These are phyloP conservation scores for Platerodrilus igneus DNA, from an alignment of 2,888 invertebrate genomes.

Conservation along the genomic window DNA sequence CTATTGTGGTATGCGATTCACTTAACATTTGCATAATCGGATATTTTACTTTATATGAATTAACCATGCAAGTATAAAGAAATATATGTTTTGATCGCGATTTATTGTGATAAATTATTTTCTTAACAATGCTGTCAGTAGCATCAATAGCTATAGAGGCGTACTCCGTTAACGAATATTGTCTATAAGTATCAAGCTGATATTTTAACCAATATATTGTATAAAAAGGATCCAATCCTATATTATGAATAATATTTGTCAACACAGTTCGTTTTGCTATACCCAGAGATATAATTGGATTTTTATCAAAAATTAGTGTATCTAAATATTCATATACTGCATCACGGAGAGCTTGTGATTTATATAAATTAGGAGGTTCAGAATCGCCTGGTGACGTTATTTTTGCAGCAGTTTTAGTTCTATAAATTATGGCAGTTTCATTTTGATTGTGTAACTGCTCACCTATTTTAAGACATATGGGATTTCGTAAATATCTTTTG, in stretches of 20 bases:
- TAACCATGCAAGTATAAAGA: conserved; percentile 1
- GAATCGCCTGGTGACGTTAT: neutral
- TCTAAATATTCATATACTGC: neutral
- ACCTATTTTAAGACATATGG: conserved; percentile 1
- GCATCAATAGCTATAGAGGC: conserved; percentile 7
- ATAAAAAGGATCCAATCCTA: conserved; percentile 3
- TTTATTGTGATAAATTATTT: conserved; percentile 2
- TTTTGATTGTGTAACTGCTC: neutral
- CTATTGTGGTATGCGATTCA: too few species aligned
- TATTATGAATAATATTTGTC: conserved; percentile 1
- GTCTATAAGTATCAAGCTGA: neutral
- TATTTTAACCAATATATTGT: conserved; percentile 5
- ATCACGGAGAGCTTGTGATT: neutral
- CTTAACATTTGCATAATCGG: too few species aligned
- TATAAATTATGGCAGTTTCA: neutral
- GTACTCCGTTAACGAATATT: neutral
- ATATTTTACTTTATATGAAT: too few species aligned
- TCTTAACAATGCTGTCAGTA: conserved; percentile 2
- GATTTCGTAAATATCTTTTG: conserved; percentile 6
- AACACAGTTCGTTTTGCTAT: neutral
- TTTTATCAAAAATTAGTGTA: neutral
- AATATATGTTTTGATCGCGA: too few species aligned
- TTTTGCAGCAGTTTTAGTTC: conserved; percentile 1
- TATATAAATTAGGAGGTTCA: conserved; percentile 4
- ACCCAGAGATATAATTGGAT: neutral